Conservation (phyloP, 2,888 invertebrate species). For the Melanargia galathea region DNA sequence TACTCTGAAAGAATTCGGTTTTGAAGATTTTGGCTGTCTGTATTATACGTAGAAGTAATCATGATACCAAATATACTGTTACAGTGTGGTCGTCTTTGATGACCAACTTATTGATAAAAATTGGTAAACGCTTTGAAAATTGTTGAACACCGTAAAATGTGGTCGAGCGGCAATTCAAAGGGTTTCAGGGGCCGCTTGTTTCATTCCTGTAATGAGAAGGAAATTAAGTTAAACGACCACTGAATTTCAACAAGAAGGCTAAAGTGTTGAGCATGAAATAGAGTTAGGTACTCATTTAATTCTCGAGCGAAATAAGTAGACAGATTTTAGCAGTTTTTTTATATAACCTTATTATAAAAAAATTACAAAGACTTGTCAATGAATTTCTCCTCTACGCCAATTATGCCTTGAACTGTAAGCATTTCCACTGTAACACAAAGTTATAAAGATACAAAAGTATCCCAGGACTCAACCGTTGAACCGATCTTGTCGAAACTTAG, state of each 20-base stretch:
- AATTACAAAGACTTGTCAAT: no score
- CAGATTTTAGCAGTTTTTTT: neutral
- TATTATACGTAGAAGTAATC: neutral
- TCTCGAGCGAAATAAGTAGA: neutral
- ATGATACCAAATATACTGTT: no score
- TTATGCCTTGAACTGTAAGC: no score
- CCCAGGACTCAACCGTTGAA: no score
- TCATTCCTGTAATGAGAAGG: constrained; percentile 62
- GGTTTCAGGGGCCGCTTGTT: constrained; percentile 70
- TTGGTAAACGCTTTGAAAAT: constrained; percentile 57
- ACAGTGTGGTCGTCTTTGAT: constrained; percentile 1
- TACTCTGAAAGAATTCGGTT: no score
- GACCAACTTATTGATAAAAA: constrained; percentile 30
- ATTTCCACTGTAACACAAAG: no score
- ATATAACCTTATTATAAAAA: no score
- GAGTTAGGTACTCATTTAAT: neutral
- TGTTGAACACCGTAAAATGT: constrained; percentile 69
- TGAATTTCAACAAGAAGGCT: constrained; percentile 40
- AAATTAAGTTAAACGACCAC: constrained; percentile 63
- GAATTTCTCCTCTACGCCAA: no score
- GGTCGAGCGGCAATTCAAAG: constrained; percentile 79
- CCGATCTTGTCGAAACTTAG: no score
- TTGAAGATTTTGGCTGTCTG: neutral
- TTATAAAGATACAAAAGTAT: no score
- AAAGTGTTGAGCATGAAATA: constrained; percentile 4